Evolutionary conservation across 2,888 invertebrate species (phyloP).

Genomic region (Xestia sexstrigata): DNA sequence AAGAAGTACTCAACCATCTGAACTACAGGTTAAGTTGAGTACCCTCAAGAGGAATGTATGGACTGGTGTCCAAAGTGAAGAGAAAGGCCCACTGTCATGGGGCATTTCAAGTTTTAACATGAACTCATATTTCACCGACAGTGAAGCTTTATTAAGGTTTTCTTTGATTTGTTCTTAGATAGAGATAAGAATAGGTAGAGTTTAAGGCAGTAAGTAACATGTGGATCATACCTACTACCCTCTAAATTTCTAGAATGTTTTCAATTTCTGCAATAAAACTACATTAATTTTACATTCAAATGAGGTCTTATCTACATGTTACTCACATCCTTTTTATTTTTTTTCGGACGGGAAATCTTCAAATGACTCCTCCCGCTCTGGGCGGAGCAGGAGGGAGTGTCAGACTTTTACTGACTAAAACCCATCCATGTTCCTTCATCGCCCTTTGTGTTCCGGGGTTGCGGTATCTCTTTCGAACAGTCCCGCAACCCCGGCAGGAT

Average conservation of each 20-base stretch:
- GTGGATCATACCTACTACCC: background rate
- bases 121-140: conserved; percentile 89
- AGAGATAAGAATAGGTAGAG: background rate
- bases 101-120: conserved; percentile 91
- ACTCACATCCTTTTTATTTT: background rate
- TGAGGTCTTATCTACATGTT: background rate
- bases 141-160: conserved; percentile 85
- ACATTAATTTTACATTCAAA: background rate
- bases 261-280: background rate
- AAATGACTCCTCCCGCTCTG: too few species aligned
- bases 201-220: background rate
- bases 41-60: conserved; percentile 94
- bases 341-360: too few species aligned
- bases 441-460: too few species aligned
- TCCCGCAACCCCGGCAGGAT: too few species aligned
- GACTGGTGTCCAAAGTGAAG: conserved; percentile 91
- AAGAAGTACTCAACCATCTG: conserved; percentile 88
- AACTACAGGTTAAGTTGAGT: conserved; percentile 92
- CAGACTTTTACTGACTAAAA: too few species aligned
- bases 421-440: too few species aligned
- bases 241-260: background rate
- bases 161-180: background rate
- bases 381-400: too few species aligned
- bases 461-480: too few species aligned
- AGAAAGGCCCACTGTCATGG: conserved; percentile 92